Base-by-base conservation (phyloP, 2,113 vertebrate genomes). In the Nerophis lumbriciformis region DNA sequence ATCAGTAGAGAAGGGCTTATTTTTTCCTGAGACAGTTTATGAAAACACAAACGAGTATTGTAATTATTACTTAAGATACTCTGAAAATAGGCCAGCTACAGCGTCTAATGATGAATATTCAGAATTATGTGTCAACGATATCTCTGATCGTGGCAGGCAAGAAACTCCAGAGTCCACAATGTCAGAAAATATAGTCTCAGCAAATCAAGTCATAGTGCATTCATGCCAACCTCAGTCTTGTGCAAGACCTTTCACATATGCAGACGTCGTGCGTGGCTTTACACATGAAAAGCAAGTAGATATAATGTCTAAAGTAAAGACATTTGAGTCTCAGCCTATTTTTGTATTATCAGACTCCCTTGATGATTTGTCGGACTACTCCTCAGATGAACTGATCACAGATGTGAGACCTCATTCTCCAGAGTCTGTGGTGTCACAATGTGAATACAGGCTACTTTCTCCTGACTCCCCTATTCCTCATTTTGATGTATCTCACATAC, bases 381-480 rank as follows among this genome's bases (percentile, higher is more conserved):
- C 4, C 9, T 35, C 37, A 8, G 39, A 61, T 1, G 28, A 60
- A 10, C 48, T 38, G 42, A 0, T 48, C 8, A 49, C 1, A 0
- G 45, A 49, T 5, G 6, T 49, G 2, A 50, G 53, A n/a, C 8
- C 53, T 14, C 8, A 38, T 11, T 81, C 70, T 12, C 71, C 73
- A 1, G 64, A 74, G 6, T 73, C 65, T 8, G 10, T 47, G 0
- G 16, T 52, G 4, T 79, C 72, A 59, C 6, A 47, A 21, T 67
- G 1, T 74, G 38, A 39, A 39, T 39, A 8, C 38, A 39, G 38
- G 6, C 6, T 39, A 6, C 38, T 39, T 39, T 39, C 71, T 7
- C 65, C 67, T 53, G 66, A 66, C 53, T 71, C 76, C 9, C 28
- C 59, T 72, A 16, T 66, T 39, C 38, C 38, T 39, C 38, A 39